Evolutionary conservation across 2,797 vertebrate genomes (phyloP).

Genomic region (Sebastes vulpes): DNA sequence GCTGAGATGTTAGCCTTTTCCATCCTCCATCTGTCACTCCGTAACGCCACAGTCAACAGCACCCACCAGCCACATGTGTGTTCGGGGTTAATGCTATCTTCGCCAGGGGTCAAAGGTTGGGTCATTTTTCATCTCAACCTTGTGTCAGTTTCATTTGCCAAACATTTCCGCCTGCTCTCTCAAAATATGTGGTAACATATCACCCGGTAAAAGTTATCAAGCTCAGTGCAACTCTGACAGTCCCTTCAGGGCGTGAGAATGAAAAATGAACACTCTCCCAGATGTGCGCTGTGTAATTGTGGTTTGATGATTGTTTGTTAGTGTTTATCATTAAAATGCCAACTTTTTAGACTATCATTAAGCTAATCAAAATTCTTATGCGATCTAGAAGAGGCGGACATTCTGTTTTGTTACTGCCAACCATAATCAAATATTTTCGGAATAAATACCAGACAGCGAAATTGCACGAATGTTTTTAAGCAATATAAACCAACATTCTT

Average conservation of each 20-base stretch:
- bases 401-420: conserved; percentile 44
- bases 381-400: conserved; percentile 39
- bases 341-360: conserved; percentile 71
- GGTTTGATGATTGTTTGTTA: conserved; percentile 56
- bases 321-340: conserved; percentile 64
- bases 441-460: conserved; percentile 50
- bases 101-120: conserved; percentile 36
- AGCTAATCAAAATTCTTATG: conserved; percentile 67
- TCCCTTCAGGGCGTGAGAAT: conserved; percentile 44
- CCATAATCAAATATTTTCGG: conserved; percentile 34
- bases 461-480: conserved; percentile 20
- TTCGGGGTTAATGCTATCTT: conserved; percentile 42
- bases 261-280: conserved; percentile 52
- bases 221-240: conserved; percentile 15
- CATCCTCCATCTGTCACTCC: conserved; percentile 60
- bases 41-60: conserved; percentile 37
- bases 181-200: neutral
- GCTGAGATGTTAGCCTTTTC: conserved; percentile 69
- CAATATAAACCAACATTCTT: neutral
- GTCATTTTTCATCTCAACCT: conserved; percentile 17
- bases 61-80: conserved; percentile 18
- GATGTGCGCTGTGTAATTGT: conserved; percentile 58
- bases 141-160: conserved; percentile 21
- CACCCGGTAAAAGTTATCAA: neutral
- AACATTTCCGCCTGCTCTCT: neutral